Evolutionary conservation across 2,797 vertebrate species (phyloP).

Genomic region (Carduelis carduelis): DNA sequence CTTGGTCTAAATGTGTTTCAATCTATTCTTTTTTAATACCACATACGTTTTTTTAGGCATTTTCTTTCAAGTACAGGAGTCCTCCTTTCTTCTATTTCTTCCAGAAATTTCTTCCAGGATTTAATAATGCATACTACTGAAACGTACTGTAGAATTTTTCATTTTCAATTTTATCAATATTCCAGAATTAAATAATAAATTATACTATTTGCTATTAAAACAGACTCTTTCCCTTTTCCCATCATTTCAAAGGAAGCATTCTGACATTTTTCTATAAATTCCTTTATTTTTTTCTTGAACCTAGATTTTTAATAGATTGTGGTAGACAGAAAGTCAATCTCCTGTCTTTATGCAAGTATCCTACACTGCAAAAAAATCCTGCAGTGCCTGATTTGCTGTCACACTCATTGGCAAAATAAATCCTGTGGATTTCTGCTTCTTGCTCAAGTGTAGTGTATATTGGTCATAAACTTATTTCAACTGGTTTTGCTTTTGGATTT

Average conservation of each 20-base stretch:
- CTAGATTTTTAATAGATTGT: not conserved
- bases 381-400: not conserved
- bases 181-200: not conserved
- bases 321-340: accelerated
- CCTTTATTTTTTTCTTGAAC: not conserved
- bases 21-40: not conserved
- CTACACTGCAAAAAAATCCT: not conserved
- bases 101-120: not conserved
- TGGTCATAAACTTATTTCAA: not conserved
- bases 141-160: not conserved
- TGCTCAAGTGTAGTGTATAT: not conserved
- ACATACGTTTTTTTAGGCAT: not conserved
- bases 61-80: not conserved
- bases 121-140: not conserved
- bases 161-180: not conserved
- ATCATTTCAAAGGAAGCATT: not conserved
- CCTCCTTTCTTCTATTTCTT: not conserved
- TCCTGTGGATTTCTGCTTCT: not conserved
- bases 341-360: accelerated
- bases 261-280: not conserved
- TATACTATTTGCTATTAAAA: not conserved
- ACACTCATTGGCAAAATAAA: not conserved
- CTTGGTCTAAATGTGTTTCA: not conserved
- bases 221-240: not conserved
- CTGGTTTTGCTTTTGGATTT: not conserved